Conservation (phyloP, 1,140 invertebrate species). For the Drosophila pruinosa region DNA sequence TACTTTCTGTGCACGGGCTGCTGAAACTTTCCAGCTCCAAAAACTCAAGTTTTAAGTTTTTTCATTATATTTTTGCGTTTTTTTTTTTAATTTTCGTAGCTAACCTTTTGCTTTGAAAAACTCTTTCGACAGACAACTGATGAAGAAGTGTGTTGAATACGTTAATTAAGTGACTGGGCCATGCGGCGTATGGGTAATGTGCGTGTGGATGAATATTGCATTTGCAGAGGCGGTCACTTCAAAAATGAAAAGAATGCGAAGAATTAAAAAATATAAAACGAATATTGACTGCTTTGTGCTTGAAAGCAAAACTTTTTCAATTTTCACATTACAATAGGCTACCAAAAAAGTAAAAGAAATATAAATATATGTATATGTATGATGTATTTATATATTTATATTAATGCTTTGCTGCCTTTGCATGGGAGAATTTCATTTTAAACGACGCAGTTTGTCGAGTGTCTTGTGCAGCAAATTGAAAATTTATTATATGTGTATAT, state of each 20-base stretch:
- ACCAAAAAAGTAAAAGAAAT: background rate
- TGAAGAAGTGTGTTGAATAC: slow-evolving; percentile 7
- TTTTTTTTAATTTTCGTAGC: background rate
- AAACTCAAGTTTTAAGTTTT: slow-evolving; percentile 17
- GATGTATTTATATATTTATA: background rate
- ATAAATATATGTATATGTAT: background rate
- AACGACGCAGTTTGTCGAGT: slow-evolving; percentile 35
- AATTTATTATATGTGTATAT: slow-evolving; percentile 29
- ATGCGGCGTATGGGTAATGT: slow-evolving; percentile 31
- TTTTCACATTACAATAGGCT: slow-evolving; percentile 27
- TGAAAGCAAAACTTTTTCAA: slow-evolving; percentile 33
- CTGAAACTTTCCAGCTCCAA: slow-evolving; percentile 15
- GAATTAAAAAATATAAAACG: background rate
- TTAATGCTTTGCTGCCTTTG: background rate
- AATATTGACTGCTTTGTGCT: slow-evolving; percentile 1
- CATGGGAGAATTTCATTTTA: slow-evolving; percentile 25
- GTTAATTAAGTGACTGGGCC: slow-evolving; percentile 32
- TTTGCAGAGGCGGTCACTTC: background rate
- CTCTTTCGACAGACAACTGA: background rate
- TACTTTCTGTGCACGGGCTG: background rate
- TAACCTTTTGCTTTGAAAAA: background rate
- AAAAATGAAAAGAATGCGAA: background rate
- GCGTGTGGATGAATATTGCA: background rate
- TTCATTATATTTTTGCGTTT: background rate
- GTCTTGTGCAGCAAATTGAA: slow-evolving; percentile 51